Base-by-base conservation (phyloP, 2,888 invertebrate genomes). In the Uropetala carovei region DNA sequence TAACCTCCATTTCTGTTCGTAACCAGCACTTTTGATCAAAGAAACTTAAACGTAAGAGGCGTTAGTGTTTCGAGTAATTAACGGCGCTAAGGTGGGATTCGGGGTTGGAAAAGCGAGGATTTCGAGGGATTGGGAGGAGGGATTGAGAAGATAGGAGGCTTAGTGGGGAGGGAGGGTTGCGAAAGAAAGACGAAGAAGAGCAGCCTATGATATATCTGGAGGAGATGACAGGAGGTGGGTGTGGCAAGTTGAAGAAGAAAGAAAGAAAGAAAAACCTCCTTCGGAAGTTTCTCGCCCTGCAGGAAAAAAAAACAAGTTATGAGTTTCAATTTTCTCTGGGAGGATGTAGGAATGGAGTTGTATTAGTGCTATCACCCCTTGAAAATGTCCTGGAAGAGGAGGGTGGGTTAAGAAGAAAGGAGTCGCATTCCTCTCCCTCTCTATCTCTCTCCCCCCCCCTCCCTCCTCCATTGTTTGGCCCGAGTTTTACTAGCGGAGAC, bases 251-350 rank as follows among this genome's bases (percentile, higher is more conserved):
- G 68, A 68, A 68, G 68, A 59, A 58, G 57, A 84, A 3, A 30
- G 83, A 64, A 64, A 56, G 89, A 89, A 43, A n/a, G 89, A 43
- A 86, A 27, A 27, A 86, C 16, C 64, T 43, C 43, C 18, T 7
- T 60, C 58, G 18, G 43, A 89, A 89, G 89, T 89, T 89, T 89
- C 68, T 30, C 30, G 27, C 8, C 59, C 18, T 1, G 59, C 59
- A 43, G n/a, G n/a, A n/a, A n/a, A n/a, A n/a, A 64, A 68, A 64
- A 89, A 86, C 60, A 64, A 43, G 27, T 11, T 83, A 43, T 11
- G 64, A 89, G 89, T 89, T 89, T 64, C 89, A 89, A 89, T 89
- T 64, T 89, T 89, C 64, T 13, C 64, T 13, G 22, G 75, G 22
- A 27, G 75, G n/a, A 43, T 89, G 86, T 86, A 60, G 43, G 43